Evolutionary conservation across 2,113 vertebrate genomes (phyloP).

Genomic region (Petaurus breviceps): DNA sequence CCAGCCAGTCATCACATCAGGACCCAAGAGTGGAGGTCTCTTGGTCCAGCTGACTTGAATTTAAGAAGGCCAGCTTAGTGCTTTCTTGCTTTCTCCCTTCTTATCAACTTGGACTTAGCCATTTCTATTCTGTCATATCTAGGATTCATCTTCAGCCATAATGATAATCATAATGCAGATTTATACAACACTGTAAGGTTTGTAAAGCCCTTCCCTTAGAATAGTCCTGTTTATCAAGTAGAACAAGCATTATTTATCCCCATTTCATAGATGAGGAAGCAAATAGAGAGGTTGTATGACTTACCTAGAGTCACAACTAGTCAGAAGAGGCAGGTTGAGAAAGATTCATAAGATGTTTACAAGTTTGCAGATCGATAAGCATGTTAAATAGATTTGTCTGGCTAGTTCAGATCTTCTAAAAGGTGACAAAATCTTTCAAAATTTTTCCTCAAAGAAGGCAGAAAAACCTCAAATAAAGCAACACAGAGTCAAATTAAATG

Average conservation of each 20-base stretch:
- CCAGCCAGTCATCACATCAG: neutral
- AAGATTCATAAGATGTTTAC: neutral
- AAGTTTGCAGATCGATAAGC: neutral
- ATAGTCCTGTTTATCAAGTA: neutral
- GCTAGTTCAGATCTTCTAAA: too few relatives aligned
- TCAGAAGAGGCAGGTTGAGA: neutral
- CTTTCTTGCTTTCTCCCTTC: neutral
- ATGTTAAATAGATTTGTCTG: too few relatives aligned
- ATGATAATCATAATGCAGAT: neutral
- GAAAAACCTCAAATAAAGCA: neutral
- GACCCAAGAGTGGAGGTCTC: neutral
- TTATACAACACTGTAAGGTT: too few relatives aligned
- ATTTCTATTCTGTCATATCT: neutral
- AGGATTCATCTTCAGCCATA: neutral
- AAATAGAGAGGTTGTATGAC: neutral
- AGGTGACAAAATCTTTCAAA: too few relatives aligned
- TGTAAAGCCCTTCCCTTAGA: neutral
- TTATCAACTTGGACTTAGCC: neutral
- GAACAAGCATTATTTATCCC: neutral
- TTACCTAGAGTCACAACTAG: neutral
- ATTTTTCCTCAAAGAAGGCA: too few relatives aligned
- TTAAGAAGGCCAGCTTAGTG: neutral
- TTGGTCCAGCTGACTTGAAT: neutral
- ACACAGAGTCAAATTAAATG: too few relatives aligned
- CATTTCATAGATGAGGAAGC: neutral